Evolutionary conservation across 2,797 vertebrate species (phyloP).

Genomic region (Moxostoma hubbsi): DNA sequence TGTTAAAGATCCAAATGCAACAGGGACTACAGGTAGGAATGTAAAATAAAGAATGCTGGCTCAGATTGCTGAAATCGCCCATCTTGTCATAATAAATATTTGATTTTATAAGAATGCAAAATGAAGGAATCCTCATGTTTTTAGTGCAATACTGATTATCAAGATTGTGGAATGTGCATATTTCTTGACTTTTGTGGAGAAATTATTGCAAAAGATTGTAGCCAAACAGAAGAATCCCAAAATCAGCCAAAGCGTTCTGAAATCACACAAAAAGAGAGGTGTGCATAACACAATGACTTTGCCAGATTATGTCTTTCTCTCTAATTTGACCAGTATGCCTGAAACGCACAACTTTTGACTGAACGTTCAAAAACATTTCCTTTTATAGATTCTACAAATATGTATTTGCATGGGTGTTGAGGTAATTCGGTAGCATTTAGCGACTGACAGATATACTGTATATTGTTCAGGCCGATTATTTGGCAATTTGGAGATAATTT

Average conservation of each 20-base stretch:
- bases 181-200: too few relatives aligned
- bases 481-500: too few relatives aligned
- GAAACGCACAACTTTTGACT: too few relatives aligned
- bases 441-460: too few relatives aligned
- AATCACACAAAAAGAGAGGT: not conserved
- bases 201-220: too few relatives aligned
- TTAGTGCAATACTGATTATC: not conserved
- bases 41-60: not conserved
- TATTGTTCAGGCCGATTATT: too few relatives aligned
- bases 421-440: too few relatives aligned
- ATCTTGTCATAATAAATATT: not conserved
- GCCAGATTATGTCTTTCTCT: too few relatives aligned
- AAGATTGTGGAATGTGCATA: not conserved
- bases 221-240: not conserved
- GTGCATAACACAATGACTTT: not conserved
- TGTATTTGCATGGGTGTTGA: too few relatives aligned
- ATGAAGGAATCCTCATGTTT: not conserved
- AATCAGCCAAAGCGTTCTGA: not conserved
- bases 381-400: too few relatives aligned
- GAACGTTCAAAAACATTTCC: too few relatives aligned
- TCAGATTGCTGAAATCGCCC: not conserved
- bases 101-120: not conserved
- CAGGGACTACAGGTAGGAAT: slow-evolving; percentile 10
- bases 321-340: too few relatives aligned
- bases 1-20: slow-evolving; percentile 18